These are phyloP conservation scores for Steatornis caripensis DNA, from an alignment of 2,113 vertebrate genomes.

Conservation along the genomic window DNA sequence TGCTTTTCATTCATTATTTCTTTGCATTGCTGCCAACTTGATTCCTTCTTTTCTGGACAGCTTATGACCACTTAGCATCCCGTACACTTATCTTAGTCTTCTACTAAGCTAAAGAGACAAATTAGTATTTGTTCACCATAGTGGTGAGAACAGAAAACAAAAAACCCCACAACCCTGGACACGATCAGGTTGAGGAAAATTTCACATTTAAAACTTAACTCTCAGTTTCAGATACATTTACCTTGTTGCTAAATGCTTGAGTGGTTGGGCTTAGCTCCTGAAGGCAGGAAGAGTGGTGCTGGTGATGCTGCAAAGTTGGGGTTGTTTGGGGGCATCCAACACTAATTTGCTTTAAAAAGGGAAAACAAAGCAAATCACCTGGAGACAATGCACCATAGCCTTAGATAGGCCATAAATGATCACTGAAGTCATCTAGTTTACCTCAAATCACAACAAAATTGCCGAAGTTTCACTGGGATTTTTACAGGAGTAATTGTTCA, in stretches of 20 bases:
- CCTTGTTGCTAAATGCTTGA: too few relatives aligned
- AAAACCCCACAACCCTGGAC: background rate
- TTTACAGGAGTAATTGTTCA: background rate
- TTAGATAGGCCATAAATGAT: fast-evolving
- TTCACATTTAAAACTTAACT: background rate
- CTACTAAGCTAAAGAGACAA: background rate
- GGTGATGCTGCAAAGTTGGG: background rate
- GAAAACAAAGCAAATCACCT: background rate
- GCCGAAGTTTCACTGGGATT: background rate
- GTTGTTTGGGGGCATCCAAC: background rate
- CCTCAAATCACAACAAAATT: background rate
- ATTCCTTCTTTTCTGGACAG: background rate
- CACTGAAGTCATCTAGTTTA: background rate
- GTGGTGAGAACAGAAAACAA: background rate
- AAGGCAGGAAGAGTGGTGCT: background rate
- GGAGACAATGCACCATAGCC: background rate
- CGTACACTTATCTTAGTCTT: background rate
- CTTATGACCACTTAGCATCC: background rate
- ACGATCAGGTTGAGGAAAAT: background rate
- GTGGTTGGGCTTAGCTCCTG: too few relatives aligned
- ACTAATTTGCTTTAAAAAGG: background rate
- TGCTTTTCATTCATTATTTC: background rate
- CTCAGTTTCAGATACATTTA: background rate
- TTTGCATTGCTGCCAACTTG: background rate
- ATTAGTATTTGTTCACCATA: background rate